phyloP scores from a whole-genome alignment of 2,888 invertebrate species.

The Anoncus sp. region DNA sequence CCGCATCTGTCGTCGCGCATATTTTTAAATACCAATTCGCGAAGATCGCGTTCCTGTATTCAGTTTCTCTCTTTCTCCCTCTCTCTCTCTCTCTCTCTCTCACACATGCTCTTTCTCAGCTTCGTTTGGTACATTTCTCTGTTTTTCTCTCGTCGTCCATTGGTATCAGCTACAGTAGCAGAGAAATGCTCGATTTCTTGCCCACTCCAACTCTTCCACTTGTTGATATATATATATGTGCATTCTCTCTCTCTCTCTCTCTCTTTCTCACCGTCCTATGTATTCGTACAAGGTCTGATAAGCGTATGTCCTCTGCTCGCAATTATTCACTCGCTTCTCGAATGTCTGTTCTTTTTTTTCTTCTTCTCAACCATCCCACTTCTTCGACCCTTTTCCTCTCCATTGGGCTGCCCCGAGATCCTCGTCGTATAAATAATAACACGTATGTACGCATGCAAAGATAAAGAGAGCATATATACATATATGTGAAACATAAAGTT shows the following conservation, averaged over 20 bases:
- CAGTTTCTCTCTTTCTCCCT: not conserved
- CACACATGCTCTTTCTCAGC: constrained; percentile 31
- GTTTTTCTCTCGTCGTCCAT: constrained; percentile 25
- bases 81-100: constrained; percentile 16
- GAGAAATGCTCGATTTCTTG: constrained; percentile 50
- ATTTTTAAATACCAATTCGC: constrained; percentile 80
- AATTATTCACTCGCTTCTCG: constrained; percentile 50
- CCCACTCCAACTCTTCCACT: constrained; percentile 24
- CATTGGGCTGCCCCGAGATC: not conserved
- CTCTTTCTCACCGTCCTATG: not conserved
- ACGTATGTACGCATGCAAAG: not conserved
- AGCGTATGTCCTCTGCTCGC: constrained; percentile 48
- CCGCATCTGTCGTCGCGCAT: constrained; percentile 78
- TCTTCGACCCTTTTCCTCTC: not conserved
- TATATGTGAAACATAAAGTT: not conserved
- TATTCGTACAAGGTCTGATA: constrained; percentile 39
- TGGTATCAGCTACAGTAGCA: constrained; percentile 51
- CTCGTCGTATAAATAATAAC: constrained; percentile 13
- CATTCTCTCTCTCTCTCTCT: not conserved
- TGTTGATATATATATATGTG: not conserved
- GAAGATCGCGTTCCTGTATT: constrained; percentile 29
- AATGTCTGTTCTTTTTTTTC: not conserved
- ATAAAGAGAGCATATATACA: not conserved
- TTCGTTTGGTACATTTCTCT: constrained; percentile 16
- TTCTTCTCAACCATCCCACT: not conserved